Evolutionary conservation across 2,797 vertebrate species (phyloP), one percentile per base, ranked within the genome.

Genomic region (Hoplostethus mediterraneus): DNA sequence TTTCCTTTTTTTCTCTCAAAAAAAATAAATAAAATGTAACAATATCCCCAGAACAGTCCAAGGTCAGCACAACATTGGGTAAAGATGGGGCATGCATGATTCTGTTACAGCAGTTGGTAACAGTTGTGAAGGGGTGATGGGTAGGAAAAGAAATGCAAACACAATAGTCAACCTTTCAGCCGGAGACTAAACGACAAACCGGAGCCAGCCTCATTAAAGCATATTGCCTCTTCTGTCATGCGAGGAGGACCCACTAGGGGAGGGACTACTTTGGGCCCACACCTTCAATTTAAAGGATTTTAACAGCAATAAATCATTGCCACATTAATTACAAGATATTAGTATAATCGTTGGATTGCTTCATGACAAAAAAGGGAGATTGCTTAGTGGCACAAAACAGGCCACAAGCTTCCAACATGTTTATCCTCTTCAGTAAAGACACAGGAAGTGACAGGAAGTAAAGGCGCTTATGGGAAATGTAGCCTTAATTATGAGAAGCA

Each of bases 21-120:
- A 31, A 68, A 80, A 68, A 36, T 61, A 68, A 81, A 71, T 71
- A 77, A 68, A 82, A 76, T 73, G 25, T 7, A 82, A 63, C 55
- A 70, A 63, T 79, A 80, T 85, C 83, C 84, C 79, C 78, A 79
- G 67, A 90, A 78, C 79, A 74, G 67, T 57, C 65, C 81, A 84
- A 84, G 86, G 83, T 90, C 83, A 82, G 85, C 76, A 79, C 49
- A 84, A 83, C 55, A 38, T 10, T 68, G 71, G 76, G 61, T 57
- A 66, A 85, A 10, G 47, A 82, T 63, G 71, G 69, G 48, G 40
- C 45, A 48, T 61, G 53, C 33, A 57, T 28, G 62, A 62, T 61
- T 70, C 5, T 44, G 14, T 78, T 76, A 68, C 56, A 59, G 68
- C 59, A 40, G 21, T 44, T 30, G 49, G 55, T 48, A 54, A 66